A percentile compares a stretch with the other conserved stretches of the same genome.
phyloP scores from a whole-genome alignment of 2,888 invertebrate genomes.

The Ennomos fuscantarius region DNA sequence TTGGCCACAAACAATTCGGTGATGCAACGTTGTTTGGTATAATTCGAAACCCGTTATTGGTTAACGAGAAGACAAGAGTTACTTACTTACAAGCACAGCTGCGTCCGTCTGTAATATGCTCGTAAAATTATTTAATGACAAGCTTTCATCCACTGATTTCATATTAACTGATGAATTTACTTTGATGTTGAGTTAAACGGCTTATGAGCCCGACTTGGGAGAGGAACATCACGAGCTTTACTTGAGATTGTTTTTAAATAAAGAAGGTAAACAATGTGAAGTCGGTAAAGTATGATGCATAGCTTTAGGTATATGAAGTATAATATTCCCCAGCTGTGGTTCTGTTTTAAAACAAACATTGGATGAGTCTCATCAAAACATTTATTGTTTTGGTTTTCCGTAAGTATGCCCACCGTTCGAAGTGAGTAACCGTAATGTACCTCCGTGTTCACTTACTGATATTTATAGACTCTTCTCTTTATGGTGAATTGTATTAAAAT shows the following conservation, averaged over 20 bases:
- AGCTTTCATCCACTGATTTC: slow-evolving; percentile 43
- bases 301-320: slow-evolving; percentile 61
- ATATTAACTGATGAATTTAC: slow-evolving; percentile 36
- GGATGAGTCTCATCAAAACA: slow-evolving; percentile 74
- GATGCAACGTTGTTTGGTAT: slow-evolving; percentile 49
- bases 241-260: slow-evolving; percentile 23
- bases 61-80: slow-evolving; percentile 57
- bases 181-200: slow-evolving; percentile 33
- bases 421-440: slow-evolving; percentile 14
- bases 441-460: not conserved
- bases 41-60: slow-evolving; percentile 57
- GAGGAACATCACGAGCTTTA: slow-evolving; percentile 23
- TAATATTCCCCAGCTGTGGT: slow-evolving; percentile 63
- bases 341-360: slow-evolving; percentile 78
- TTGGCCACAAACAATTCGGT: slow-evolving; percentile 31
- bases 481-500: no score
- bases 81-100: slow-evolving; percentile 42
- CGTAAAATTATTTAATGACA: slow-evolving; percentile 57
- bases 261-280: slow-evolving; percentile 24
- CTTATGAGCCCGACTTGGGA: slow-evolving; percentile 23
- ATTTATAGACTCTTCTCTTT: no score
- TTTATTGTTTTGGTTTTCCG: slow-evolving; percentile 73
- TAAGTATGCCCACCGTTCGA: slow-evolving; percentile 51
- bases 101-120: slow-evolving; percentile 47
- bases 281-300: slow-evolving; percentile 45